Base-by-base conservation (phyloP, 1,140 invertebrate species). In the Diplogasteroides magnus region DNA sequence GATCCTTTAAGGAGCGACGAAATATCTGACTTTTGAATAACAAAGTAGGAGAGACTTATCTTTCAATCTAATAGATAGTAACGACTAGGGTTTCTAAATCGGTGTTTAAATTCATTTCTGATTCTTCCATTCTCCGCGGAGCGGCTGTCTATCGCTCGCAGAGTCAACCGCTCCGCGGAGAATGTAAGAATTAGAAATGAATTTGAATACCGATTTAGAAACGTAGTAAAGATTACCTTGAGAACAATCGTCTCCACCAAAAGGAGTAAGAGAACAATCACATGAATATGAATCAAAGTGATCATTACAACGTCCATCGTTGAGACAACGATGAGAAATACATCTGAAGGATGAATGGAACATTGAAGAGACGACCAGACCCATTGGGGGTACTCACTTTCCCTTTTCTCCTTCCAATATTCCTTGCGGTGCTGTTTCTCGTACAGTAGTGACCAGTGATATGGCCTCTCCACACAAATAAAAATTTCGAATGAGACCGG, bases 221-320 rank as follows among this genome's bases (percentile, higher is more conserved):
- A 64, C 27, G 15, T 27, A 19, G 25, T 2, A 56, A 62, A 26
- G 2, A 15, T 28, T 26, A 78, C 80, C 78, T 74, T 83, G 77
- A 6, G 81, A 71, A 68, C 79, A 81, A 37, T 74, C 77, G 13
- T 72, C 70, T 67, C 79, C 79, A 55, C 61, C 70, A 68, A 81
- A 81, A 2, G 79, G 81, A 56, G 79, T 83, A 57, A 69, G 31
- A 23, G 74, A 77, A 63, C 79, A 81, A 65, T 81, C 83, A 66
- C 79, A 81, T 32, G 60, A 62, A 60, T 73, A 83, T 57, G 60
- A 69, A 71, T 83, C 79, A 67, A 81, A 81, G 28, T 80, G 67
- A 26, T 81, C 79, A 3, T 77, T 65, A 67, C 79, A 81, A 6
- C 67, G 61, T 15, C 79, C 79, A 28, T 59, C 74, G 64, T 81